Conservation (phyloP, 1,140 invertebrate species). For the Pogonomyrmex barbatus region DNA sequence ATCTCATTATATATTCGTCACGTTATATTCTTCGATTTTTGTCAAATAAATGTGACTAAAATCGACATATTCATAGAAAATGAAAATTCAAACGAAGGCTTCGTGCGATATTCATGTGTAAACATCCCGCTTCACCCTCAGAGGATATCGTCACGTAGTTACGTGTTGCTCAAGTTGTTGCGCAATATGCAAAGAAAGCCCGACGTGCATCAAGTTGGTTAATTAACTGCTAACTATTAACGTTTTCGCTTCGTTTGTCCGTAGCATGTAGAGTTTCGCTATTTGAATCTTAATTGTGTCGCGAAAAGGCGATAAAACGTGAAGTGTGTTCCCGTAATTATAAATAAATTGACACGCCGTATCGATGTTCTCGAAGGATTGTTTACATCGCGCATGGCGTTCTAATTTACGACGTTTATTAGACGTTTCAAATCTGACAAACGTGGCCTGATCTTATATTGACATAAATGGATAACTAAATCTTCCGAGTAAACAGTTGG, state of each 20-base stretch:
- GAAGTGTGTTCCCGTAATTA: background rate
- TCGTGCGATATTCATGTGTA: background rate
- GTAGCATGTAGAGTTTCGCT: background rate
- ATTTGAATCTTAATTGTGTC: background rate
- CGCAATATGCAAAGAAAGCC: background rate
- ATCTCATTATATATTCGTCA: background rate
- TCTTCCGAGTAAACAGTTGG: background rate
- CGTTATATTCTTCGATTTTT: background rate
- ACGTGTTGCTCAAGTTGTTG: background rate
- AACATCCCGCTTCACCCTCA: background rate
- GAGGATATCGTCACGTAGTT: background rate
- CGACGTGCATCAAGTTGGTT: background rate
- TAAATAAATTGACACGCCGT: background rate
- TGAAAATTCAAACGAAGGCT: background rate
- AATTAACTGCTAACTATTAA: background rate
- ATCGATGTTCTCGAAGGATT: background rate
- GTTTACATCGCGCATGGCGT: background rate
- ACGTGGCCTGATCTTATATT: background rate
- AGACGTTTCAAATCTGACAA: background rate
- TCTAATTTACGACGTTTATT: slow-evolving; percentile 5
- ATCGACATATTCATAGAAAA: background rate
- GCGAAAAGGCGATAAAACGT: background rate
- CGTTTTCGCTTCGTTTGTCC: too few species aligned
- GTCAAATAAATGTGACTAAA: background rate
- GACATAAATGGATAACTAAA: background rate